phyloP scores from a whole-genome alignment of 2,797 vertebrate genomes.

The Ctenochaetus hawaiiensis region DNA sequence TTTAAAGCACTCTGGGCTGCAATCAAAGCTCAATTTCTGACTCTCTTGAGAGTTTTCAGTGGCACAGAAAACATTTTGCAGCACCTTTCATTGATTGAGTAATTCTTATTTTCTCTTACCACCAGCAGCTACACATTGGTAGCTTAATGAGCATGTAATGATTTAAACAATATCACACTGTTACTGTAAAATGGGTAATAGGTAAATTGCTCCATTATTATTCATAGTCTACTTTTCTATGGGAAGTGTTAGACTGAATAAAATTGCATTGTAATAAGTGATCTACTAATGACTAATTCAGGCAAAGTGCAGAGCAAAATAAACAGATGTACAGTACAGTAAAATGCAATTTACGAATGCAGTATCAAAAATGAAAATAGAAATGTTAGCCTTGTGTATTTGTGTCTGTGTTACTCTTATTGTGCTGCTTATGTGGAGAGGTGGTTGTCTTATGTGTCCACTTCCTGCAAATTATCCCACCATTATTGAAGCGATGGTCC shows the following conservation, averaged over 20 bases:
- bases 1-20: neutral
- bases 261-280: neutral
- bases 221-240: neutral
- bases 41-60: neutral
- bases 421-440: neutral
- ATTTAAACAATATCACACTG: slow-evolving; percentile 1
- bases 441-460: neutral
- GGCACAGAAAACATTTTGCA: neutral
- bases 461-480: neutral
- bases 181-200: neutral
- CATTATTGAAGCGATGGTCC: neutral
- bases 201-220: neutral
- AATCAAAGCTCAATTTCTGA: neutral
- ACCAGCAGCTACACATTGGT: slow-evolving; percentile 6
- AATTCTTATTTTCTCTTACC: neutral
- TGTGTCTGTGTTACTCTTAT: too few relatives aligned
- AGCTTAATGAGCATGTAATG: neutral
- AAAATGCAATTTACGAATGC: neutral
- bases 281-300: neutral
- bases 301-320: neutral
- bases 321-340: neutral
- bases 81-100: neutral
- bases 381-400: too few relatives aligned
- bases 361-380: too few relatives aligned
- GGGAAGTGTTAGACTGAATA: neutral